Conservation (phyloP, 2,797 vertebrate genomes). For the Iguana delicatissima region DNA sequence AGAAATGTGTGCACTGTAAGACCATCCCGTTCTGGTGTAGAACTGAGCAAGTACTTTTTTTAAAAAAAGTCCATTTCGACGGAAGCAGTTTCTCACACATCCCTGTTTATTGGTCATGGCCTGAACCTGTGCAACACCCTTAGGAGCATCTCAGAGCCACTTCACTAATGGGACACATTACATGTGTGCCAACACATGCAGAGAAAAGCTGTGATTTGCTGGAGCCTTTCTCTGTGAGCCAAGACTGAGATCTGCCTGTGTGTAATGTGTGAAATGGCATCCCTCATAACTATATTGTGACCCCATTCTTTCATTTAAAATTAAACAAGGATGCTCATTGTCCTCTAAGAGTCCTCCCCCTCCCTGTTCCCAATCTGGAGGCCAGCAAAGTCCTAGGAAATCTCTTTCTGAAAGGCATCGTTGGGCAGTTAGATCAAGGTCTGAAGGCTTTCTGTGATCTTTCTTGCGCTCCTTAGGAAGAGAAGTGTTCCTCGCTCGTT, state of each 20-base stretch:
- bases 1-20: neutral
- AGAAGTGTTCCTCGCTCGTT: neutral
- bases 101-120: too few relatives aligned
- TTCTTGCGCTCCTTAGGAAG: neutral
- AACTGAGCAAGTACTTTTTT: neutral
- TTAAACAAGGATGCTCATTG: neutral
- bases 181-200: neutral
- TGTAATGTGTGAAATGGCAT: neutral
- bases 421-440: slow-evolving; percentile 5
- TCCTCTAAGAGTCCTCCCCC: neutral
- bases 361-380: neutral
- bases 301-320: slow-evolving; percentile 28
- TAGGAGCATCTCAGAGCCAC: neutral
- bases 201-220: neutral
- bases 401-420: slow-evolving; percentile 3
- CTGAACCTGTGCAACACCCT: neutral
- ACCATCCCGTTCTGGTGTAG: neutral
- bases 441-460: slow-evolving; percentile 8
- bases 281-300: neutral
- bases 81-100: neutral
- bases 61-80: neutral
- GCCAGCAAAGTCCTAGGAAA: neutral
- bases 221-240: neutral
- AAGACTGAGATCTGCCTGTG: neutral
- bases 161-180: neutral